Base-by-base conservation (phyloP, 2,113 vertebrate species). In the Corydoras sp. region DNA sequence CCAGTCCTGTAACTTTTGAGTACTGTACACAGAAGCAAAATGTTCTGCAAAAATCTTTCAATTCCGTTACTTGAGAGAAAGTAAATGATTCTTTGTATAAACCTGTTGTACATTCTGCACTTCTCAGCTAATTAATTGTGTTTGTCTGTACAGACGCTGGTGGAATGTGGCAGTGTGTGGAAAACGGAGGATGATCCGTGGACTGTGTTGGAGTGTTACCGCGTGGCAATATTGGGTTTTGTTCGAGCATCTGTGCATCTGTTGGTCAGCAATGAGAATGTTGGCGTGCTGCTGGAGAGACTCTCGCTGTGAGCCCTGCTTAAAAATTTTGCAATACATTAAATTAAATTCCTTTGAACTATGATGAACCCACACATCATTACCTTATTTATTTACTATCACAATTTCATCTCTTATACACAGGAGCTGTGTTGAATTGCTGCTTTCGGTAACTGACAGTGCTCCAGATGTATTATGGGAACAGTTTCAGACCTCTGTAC, bases 351-450 rank as follows among this genome's bases (percentile, higher is more conserved):
- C 35, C 35, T 43, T 43, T 43, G 35, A 43, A 8, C 35, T 43
- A 43, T 43, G 35, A 4, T 43, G 35, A 43, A 5, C 35, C 35
- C 35, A 5, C 1, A 43, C 35, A 43, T 5, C 35, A 43, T 43
- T 43, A 43, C 4, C 35, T 43, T 43, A 43, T 43, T 43, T 5
- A 43, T 43, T 43, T 43, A 43, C 35, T 43, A 43, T 43, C 7
- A 43, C 35, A 43, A 43, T 43, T 8, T 4, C 2, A 43, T 15
- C 51, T n/a, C 18, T 43, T 29, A 56, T 61, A 11, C 76, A 10
- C 82, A 99, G 96, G 91, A 99, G 94, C 85, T 98, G 94, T 89
- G 89, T 93, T 82, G 95, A 99, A 86, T 91, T 97, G 82, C 80
- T 99, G 32, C 82, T 99, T 1, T 96, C 93, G 63, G 76, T 98